These are phyloP conservation scores for Ectropis grisescens DNA, from an alignment of 1,140 invertebrate genomes.

Conservation along the genomic window DNA sequence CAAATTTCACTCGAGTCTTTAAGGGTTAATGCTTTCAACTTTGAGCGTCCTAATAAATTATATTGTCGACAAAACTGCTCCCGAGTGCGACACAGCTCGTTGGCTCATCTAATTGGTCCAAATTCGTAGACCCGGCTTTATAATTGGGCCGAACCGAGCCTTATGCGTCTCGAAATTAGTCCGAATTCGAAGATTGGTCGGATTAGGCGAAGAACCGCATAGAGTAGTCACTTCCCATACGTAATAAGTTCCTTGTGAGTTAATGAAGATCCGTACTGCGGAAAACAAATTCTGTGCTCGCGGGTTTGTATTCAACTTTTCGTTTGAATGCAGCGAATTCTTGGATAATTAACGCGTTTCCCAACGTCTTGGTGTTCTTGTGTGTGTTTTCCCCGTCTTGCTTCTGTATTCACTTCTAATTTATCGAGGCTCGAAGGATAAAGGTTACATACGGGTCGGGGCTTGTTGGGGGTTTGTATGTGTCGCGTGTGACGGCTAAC, in stretches of 20 bases:
- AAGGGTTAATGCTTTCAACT: constrained; percentile 61
- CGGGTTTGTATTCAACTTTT: constrained; percentile 42
- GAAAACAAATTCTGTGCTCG: constrained; percentile 44
- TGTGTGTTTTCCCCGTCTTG: no score
- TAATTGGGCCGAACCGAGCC: constrained; percentile 52
- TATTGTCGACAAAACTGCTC: constrained; percentile 67
- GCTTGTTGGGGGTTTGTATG: no score
- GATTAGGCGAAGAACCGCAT: constrained; percentile 18
- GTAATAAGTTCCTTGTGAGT: constrained; percentile 52
- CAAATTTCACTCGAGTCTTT: constrained; percentile 66
- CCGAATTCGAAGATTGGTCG: constrained; percentile 39
- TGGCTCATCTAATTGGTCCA: constrained; percentile 65
- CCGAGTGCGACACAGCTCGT: constrained; percentile 61
- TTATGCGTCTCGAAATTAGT: constrained; percentile 51
- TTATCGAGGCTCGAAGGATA: no score
- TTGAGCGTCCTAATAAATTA: constrained; percentile 66
- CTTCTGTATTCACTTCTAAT: no score
- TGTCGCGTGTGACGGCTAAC: no score
- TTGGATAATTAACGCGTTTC: constrained; percentile 47
- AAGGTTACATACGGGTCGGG: no score
- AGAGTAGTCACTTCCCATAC: constrained; percentile 44
- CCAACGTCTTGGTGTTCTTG: background rate
- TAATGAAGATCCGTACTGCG: constrained; percentile 51
- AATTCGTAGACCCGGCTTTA: constrained; percentile 58
- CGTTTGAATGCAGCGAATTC: constrained; percentile 49